Evolutionary conservation across 2,797 vertebrate species (phyloP).

Genomic region (Gymnoscopelus braueri): DNA sequence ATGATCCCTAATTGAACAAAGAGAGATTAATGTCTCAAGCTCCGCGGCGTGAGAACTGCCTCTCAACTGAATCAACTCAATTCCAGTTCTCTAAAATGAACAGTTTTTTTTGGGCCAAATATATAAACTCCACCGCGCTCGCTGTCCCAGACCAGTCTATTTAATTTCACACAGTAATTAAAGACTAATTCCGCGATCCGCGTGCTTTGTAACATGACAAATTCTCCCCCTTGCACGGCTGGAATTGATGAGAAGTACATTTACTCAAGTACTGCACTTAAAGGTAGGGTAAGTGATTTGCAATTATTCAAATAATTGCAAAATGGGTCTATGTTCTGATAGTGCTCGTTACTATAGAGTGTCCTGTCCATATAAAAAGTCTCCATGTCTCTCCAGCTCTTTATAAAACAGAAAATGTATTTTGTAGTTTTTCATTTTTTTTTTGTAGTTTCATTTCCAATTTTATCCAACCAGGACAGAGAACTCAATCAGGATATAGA

Average conservation of each 20-base stretch:
- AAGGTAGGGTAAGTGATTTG: too few relatives aligned
- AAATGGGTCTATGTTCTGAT: too few relatives aligned
- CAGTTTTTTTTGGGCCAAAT: constrained; percentile 23
- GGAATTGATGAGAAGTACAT: constrained; percentile 25
- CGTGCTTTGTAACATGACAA: constrained; percentile 40
- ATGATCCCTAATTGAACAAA: constrained; percentile 49
- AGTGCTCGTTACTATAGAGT: too few relatives aligned
- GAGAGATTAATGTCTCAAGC: constrained; percentile 53
- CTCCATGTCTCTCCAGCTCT: too few relatives aligned
- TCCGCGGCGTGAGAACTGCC: constrained; percentile 60
- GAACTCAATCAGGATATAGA: too few relatives aligned
- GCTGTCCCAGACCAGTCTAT: constrained; percentile 37
- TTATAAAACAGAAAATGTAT: too few relatives aligned
- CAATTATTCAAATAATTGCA: too few relatives aligned
- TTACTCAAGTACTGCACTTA: too few relatives aligned
- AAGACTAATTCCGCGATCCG: constrained; percentile 39
- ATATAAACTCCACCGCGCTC: constrained; percentile 24
- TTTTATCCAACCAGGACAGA: too few relatives aligned
- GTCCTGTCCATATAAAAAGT: too few relatives aligned
- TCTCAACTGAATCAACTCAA: constrained; percentile 53
- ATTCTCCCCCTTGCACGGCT: constrained; percentile 25
- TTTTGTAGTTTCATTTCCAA: too few relatives aligned
- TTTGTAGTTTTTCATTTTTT: too few relatives aligned
- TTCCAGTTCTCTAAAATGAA: constrained; percentile 40
- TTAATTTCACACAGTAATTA: constrained; percentile 64